Evolutionary conservation across 2,797 vertebrate genomes (phyloP).

Genomic region (Bradypus variegatus): DNA sequence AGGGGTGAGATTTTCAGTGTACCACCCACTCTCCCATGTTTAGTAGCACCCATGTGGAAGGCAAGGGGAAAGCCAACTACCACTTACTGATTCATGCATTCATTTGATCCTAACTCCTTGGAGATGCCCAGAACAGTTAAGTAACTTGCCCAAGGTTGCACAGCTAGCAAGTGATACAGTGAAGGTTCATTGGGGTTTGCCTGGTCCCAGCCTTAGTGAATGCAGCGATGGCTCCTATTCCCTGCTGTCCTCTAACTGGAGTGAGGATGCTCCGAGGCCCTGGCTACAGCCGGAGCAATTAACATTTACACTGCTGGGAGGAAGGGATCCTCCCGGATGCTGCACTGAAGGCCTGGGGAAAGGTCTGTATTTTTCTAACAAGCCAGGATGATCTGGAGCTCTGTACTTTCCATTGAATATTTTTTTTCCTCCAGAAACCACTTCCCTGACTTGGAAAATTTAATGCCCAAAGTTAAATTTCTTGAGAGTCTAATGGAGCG

Average conservation of each 20-base stretch:
- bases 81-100: background rate
- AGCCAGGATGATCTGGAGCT: background rate
- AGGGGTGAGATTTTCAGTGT: accelerated
- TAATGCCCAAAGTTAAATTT: background rate
- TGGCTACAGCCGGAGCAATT: accelerated
- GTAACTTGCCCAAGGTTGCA: background rate
- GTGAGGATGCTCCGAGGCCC: background rate
- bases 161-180: background rate
- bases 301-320: no score
- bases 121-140: background rate
- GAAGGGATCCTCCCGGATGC: accelerated
- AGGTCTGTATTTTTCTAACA: background rate
- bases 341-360: background rate
- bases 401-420: background rate
- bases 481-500: background rate
- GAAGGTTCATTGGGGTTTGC: background rate
- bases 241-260: background rate
- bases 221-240: accelerated
- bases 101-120: background rate
- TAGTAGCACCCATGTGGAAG: background rate
- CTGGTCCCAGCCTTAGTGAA: background rate
- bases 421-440: background rate
- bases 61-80: no score
- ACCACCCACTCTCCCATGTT: background rate
- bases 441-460: background rate